Evolutionary conservation across 2,113 vertebrate genomes (phyloP).

Genomic region (Acanthisitta chloris): DNA sequence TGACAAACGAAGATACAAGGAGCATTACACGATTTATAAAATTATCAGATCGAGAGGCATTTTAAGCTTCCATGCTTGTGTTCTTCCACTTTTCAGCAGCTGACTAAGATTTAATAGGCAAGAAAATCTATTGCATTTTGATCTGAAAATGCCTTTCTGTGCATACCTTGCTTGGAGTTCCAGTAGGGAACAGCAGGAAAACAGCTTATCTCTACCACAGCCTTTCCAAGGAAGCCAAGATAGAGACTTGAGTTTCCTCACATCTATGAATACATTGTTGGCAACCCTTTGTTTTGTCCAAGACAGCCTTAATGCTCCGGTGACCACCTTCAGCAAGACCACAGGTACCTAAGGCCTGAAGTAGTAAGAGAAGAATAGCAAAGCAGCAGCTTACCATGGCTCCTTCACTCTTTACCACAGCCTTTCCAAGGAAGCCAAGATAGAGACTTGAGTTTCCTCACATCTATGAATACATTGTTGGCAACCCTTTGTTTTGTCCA

Average conservation of each 20-base stretch:
- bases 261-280: not conserved
- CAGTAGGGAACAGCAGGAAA: not conserved
- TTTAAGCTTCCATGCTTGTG: not conserved
- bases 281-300: not conserved
- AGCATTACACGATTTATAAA: not conserved
- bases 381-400: slow-evolving; percentile 83
- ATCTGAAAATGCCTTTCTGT: not conserved
- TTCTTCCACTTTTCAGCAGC: not conserved
- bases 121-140: not conserved
- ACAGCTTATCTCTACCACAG: not conserved
- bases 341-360: not conserved
- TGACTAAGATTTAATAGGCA: not conserved
- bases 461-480: not conserved
- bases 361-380: not conserved
- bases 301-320: not conserved
- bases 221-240: not conserved
- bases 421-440: not conserved
- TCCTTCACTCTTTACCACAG: slow-evolving; percentile 2
- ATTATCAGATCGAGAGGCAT: not conserved
- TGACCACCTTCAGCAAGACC: not conserved
- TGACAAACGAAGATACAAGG: slow-evolving; percentile 18
- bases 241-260: not conserved
- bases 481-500: not conserved
- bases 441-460: not conserved
- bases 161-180: not conserved